These are phyloP conservation scores for Enteromius radiatus DNA, from an alignment of 2,797 vertebrate species.

Conservation along the genomic window DNA sequence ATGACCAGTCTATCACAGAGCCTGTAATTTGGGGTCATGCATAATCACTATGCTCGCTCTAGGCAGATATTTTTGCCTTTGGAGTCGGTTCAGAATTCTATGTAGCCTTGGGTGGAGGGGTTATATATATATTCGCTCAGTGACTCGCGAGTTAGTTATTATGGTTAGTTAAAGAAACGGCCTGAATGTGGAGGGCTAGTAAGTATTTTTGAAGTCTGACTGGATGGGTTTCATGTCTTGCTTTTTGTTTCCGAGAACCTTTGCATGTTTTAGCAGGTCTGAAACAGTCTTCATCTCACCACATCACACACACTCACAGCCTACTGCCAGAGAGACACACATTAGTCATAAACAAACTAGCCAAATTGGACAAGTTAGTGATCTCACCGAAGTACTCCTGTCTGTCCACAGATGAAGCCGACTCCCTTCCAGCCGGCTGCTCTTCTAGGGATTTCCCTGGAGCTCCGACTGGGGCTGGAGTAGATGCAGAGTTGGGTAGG, in stretches of 20 bases:
- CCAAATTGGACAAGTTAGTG: constrained; percentile 23
- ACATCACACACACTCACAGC: constrained; percentile 64
- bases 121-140: constrained; percentile 50
- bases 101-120: constrained; percentile 59
- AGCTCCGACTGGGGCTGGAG: neutral
- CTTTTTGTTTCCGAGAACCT: constrained; percentile 49
- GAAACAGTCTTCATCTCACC: constrained; percentile 64
- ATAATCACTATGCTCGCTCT: constrained; percentile 60
- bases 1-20: constrained; percentile 53
- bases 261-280: constrained; percentile 74
- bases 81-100: constrained; percentile 54
- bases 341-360: constrained; percentile 43
- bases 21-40: constrained; percentile 59
- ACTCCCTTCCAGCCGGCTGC: constrained; percentile 67
- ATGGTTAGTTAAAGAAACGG: constrained; percentile 50
- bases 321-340: constrained; percentile 63
- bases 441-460: constrained; percentile 73
- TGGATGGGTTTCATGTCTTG: constrained; percentile 63
- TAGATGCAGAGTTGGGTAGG: constrained; percentile 21
- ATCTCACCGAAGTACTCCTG: constrained; percentile 88
- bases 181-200: constrained; percentile 46
- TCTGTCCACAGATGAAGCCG: constrained; percentile 64
- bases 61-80: constrained; percentile 61
- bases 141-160: constrained; percentile 56
- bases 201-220: constrained; percentile 53